Conservation (phyloP, 2,113 vertebrate genomes). For the Nanorana parkeri region DNA sequence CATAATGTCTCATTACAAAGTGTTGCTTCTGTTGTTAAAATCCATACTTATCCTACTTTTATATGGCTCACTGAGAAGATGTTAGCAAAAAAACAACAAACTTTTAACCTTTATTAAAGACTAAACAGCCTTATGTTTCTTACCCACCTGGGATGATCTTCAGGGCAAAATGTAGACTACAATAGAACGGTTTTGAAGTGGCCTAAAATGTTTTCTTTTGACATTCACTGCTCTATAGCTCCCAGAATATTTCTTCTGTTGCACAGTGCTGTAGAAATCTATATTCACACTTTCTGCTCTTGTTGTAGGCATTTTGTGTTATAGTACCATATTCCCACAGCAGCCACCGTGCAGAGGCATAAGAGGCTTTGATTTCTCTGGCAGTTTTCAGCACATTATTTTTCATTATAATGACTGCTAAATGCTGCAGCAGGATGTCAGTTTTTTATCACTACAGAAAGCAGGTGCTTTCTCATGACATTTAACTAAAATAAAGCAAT, state of each 20-base stretch:
- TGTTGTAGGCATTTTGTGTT: slow-evolving; percentile 17
- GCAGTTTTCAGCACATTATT: slow-evolving; percentile 53
- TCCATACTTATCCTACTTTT: not conserved
- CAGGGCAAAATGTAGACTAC: slow-evolving; percentile 15
- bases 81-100: slow-evolving; percentile 24
- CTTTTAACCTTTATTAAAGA: slow-evolving; percentile 30
- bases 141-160: not conserved
- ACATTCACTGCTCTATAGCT: slow-evolving; percentile 12
- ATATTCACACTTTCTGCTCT: slow-evolving; percentile 35
- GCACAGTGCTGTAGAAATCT: slow-evolving; percentile 21
- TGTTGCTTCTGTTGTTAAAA: not conserved
- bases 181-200: slow-evolving; percentile 28
- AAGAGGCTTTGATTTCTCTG: slow-evolving; percentile 45
- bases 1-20: not conserved
- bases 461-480: slow-evolving; percentile 51
- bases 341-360: slow-evolving; percentile 25
- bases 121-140: slow-evolving; percentile 1
- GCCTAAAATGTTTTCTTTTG: slow-evolving; percentile 29
- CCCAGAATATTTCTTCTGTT: not conserved
- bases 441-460: slow-evolving; percentile 51
- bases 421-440: slow-evolving; percentile 48
- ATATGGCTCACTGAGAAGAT: not conserved
- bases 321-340: slow-evolving; percentile 16
- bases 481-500: slow-evolving; percentile 56
- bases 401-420: slow-evolving; percentile 55